Conservation (phyloP, 2,113 vertebrate species). For the Amazona guildingii region DNA sequence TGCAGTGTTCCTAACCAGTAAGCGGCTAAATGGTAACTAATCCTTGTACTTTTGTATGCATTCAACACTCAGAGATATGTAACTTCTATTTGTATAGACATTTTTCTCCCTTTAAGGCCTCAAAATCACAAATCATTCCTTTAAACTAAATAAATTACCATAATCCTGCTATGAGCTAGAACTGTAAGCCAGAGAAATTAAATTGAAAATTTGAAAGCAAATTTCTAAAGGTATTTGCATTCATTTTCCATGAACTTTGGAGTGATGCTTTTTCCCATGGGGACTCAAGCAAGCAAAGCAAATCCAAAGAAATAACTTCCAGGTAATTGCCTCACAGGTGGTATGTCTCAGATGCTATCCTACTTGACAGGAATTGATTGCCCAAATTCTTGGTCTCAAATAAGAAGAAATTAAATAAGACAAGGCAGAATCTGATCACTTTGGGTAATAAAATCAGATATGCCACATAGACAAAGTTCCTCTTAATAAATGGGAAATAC, state of each 20-base stretch:
- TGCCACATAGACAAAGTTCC: background rate
- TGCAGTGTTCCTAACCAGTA: background rate
- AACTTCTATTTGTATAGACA: background rate
- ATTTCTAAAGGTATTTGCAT: background rate
- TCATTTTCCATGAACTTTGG: background rate
- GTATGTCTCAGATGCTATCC: background rate
- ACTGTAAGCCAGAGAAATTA: background rate
- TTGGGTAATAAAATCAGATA: background rate
- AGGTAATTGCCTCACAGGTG: background rate
- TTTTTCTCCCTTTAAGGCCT: background rate
- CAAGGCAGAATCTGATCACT: background rate
- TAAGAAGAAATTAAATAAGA: slow-evolving; percentile 2
- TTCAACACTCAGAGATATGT: background rate
- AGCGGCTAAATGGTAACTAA: background rate
- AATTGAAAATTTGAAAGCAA: background rate
- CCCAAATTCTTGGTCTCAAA: background rate
- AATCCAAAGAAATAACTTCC: background rate
- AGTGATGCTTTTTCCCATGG: background rate
- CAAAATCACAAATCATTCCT: background rate
- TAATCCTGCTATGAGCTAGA: background rate
- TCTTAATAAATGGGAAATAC: background rate
- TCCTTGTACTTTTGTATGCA: background rate
- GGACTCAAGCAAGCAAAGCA: background rate
- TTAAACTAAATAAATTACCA: background rate
- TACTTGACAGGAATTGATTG: background rate